phyloP scores from a whole-genome alignment of 1,140 invertebrate species.

The Drosophila mojavensis region DNA sequence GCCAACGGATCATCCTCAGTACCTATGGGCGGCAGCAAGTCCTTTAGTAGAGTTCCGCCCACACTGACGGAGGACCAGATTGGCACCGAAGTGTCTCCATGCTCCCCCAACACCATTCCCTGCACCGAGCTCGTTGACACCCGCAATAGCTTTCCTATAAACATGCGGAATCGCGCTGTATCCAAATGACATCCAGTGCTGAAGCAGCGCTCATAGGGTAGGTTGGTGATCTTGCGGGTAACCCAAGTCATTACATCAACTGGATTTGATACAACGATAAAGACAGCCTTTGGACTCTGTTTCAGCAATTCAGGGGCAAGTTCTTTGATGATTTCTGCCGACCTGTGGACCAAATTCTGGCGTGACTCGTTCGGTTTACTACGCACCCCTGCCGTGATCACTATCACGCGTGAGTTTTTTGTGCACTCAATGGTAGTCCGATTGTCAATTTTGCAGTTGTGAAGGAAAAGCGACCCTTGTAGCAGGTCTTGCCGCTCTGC shows the following conservation, averaged over 20 bases:
- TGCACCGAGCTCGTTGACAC: conserved; percentile 91
- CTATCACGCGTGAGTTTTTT: conserved; percentile 29
- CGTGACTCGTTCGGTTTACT: background rate
- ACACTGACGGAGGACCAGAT: conserved; percentile 92
- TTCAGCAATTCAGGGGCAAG: conserved; percentile 91
- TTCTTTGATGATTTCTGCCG: conserved; percentile 85
- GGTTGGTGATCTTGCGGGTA: conserved; percentile 93
- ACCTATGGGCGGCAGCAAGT: conserved; percentile 89
- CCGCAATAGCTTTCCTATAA: conserved; percentile 91
- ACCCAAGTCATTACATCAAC: conserved; percentile 94
- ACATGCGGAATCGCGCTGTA: conserved; percentile 92
- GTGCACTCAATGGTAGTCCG: conserved; percentile 4
- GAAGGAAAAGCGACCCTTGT: conserved; percentile 38
- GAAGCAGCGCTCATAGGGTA: conserved; percentile 92
- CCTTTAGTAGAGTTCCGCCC: conserved; percentile 85
- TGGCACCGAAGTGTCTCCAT: conserved; percentile 90
- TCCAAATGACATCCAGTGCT: conserved; percentile 95
- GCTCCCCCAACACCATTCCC: conserved; percentile 94
- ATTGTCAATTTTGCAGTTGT: conserved; percentile 16
- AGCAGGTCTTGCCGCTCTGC: conserved; percentile 30
- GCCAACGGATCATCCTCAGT: conserved; percentile 89
- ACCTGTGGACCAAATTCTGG: conserved; percentile 86
- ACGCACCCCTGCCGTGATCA: conserved; percentile 11
- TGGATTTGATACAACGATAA: conserved; percentile 94
- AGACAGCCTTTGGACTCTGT: conserved; percentile 91